Evolutionary conservation across 2,888 invertebrate species (phyloP), one percentile per base, ranked within the genome.

Genomic region (Sphaerophoria taeniata): DNA sequence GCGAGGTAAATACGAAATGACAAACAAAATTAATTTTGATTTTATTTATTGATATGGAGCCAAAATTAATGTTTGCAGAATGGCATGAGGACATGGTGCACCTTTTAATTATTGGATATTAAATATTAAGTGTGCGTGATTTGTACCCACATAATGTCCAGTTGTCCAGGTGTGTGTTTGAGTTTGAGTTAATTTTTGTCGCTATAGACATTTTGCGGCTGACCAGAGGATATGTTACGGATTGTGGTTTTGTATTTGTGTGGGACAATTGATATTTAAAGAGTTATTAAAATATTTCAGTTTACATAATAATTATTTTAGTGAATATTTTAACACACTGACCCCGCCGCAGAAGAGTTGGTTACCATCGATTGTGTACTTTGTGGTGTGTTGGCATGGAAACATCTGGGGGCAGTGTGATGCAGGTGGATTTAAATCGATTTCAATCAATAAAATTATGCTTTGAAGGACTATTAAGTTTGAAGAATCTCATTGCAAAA

Each of bases 1-100:
- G 24, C 24, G 43, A 43, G 60, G 39, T 60, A 60, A 60, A 60
- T 60, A 60, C 24, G 39, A 43, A 60, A 60, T 60, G 24, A 43
- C 43, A 60, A 43, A 43, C 43, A 24, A 60, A 43, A 60, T 60
- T 47, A 33, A 47, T 2, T 63, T 33, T 47, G 45, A 43, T 43
- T 60, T 24, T 43, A 60, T 60, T 60, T 60, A 43, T 60, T 43
- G 39, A 43, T 24, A 60, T 5, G 24, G 0, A 43, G 6, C 39
- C 24, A 39, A 24, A 60, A 43, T 39, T 11, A 39, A 43, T 43
- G 51, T 24, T 43, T 43, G 11, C 43, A 43, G 12, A 43, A 9
- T 43, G 43, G 43, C 7, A 43, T 11, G 9, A 39, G 39, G 11
- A 43, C 9, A 9, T 0, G 24, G 24, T 24, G 24, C 12, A 43